phyloP scores from a whole-genome alignment of 2,797 vertebrate genomes.

The Pteropus rufus region DNA sequence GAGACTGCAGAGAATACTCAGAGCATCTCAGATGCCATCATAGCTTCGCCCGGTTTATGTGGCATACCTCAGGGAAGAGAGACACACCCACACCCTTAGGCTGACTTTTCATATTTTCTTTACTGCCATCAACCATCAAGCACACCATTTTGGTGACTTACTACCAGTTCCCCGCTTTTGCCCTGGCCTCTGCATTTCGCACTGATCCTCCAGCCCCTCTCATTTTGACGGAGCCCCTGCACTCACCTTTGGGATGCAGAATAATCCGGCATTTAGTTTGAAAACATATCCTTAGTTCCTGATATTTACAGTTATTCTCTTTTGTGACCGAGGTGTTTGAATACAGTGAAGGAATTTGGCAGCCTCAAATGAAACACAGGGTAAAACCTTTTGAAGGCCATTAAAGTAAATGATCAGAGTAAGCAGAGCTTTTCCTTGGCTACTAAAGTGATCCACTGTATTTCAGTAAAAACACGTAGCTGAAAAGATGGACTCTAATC shows the following conservation, averaged over 20 bases:
- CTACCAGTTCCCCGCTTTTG: background rate
- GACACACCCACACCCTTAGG: accelerated
- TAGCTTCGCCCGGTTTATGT: background rate
- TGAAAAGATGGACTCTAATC: background rate
- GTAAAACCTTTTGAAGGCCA: background rate
- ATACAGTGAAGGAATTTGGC: background rate
- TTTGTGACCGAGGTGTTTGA: background rate
- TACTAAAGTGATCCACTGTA: background rate
- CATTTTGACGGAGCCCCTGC: accelerated
- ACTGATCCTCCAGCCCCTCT: background rate
- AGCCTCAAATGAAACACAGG: background rate
- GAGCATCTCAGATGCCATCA: background rate
- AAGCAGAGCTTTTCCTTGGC: background rate
- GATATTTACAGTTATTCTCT: background rate
- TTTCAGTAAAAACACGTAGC: background rate
- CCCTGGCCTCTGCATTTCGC: background rate
- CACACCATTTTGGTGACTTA: background rate
- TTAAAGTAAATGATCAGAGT: background rate
- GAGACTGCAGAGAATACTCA: background rate
- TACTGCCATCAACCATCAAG: background rate
- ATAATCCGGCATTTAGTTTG: background rate
- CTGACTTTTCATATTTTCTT: background rate
- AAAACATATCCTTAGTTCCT: background rate
- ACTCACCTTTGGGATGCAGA: accelerated
- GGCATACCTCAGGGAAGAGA: background rate